phyloP scores from a whole-genome alignment of 2,888 invertebrate genomes.

The Mesorhabditis sp. region DNA sequence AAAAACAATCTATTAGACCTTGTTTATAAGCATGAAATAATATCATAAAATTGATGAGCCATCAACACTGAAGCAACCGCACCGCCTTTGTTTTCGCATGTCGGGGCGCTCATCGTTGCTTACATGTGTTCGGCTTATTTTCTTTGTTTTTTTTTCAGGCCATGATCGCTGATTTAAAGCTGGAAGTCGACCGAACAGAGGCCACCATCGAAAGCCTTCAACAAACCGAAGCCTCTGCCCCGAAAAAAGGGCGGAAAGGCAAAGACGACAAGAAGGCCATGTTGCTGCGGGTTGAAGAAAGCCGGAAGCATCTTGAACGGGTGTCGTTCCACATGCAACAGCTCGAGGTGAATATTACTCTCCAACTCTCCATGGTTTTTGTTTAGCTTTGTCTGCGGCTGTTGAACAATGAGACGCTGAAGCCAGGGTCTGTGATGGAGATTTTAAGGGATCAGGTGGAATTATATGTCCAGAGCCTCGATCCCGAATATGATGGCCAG shows the following conservation, averaged over 20 bases:
- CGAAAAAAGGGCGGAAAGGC: constrained; percentile 43
- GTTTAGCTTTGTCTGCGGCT: constrained; percentile 51
- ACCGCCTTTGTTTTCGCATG: too few species aligned
- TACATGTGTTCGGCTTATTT: too few species aligned
- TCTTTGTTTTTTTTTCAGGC: constrained; percentile 66
- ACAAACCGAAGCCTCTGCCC: constrained; percentile 34
- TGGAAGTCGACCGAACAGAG: constrained; percentile 53
- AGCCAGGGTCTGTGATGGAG: constrained; percentile 36
- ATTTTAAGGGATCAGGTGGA: constrained; percentile 48
- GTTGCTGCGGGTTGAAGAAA: constrained; percentile 75
- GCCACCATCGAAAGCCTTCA: constrained; percentile 40
- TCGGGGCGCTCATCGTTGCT: too few species aligned
- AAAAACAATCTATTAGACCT: too few species aligned
- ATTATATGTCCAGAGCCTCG: constrained; percentile 46
- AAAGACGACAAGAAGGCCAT: constrained; percentile 69
- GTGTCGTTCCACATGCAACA: constrained; percentile 95
- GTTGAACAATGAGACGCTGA: constrained; percentile 55
- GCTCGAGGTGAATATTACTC: constrained; percentile 70
- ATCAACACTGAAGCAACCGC: too few species aligned
- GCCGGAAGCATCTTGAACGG: constrained; percentile 83
- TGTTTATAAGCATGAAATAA: too few species aligned
- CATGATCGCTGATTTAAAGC: constrained; percentile 46
- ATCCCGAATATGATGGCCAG: constrained; percentile 35
- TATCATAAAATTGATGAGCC: too few species aligned
- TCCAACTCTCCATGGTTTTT: background rate